Base-by-base conservation (phyloP, 2,888 invertebrate genomes). In the Latrodectus elegans region DNA sequence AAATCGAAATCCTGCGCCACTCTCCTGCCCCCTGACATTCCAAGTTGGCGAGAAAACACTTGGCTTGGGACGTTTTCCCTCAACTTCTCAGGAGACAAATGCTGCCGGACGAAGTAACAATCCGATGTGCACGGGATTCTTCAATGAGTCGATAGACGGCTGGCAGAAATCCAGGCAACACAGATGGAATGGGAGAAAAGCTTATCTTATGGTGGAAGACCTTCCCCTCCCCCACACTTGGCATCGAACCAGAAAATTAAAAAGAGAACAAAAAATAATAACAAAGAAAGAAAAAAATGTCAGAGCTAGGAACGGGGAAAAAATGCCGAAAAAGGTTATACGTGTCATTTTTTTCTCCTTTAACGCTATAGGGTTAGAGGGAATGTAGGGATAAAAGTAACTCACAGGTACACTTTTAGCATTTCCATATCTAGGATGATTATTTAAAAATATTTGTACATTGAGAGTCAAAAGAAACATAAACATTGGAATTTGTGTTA, bases 161-260 rank as follows among this genome's bases (percentile, higher is more conserved):
- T 85, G 85, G 85, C 85, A 85, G 38, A 73, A 79, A 85, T 85
- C 85, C 85, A 85, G 79, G 70, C 22, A 76, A 75, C 22, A 22
- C 12, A 53, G 38, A 51, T 67, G 12, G 9, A 76, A 60, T 64
- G 49, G 64, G 60, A 26, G 64, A 38, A 22, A 53, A 55, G 75
- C 75, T 65, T 64, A 64, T 75, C 75, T 64, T 68, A 26, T 68
- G 22, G 38, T 38, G 6, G 38, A 38, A 2, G 22, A 22, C 12
- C 67, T 17, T 22, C 67, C 17, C 15, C 64, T 26, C 74, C 26
- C 15, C 70, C 14, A 38, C 53, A 70, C 17, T 85, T 85, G 85
- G 85, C 85, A 85, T 11, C 67, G 51, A 55, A 85, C 79, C 85
- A 85, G 79, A 70, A 84, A 84, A 79, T 79, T 71, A 77, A 84